Evolutionary conservation across 1,140 invertebrate genomes (phyloP), one percentile per base, ranked within the genome.

Genomic region (Pseudomyrmex dendroicus): DNA sequence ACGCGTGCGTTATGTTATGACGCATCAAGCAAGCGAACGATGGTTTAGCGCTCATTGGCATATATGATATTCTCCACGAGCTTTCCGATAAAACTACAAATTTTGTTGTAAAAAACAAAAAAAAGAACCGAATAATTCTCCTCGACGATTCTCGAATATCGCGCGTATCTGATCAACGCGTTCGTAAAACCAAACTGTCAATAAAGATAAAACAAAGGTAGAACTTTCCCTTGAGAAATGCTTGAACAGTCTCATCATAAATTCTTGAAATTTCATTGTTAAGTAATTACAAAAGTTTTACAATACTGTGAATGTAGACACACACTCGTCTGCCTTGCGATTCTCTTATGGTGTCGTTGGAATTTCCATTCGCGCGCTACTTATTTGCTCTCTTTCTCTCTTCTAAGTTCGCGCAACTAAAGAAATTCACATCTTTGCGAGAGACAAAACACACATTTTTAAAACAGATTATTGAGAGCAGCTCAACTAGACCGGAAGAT

Each of bases 41-140:
- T 46, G 22, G 15, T 67, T 56, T 17, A 1, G 73, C 48, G 46
- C n/a, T 9, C 17, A 76, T 1, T 15, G 22, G 48, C 17, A 76
- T 66, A 66, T 17, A 56, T 35, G 35, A 35, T 35, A 2, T 77
- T 67, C 52, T 66, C 2, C 25, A 17, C 17, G n/a, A 5, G 13
- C 17, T 77, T 77, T 77, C 7, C n/a, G 48, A 25, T 25, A 20
- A 8, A 77, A 67, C 17, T 77, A 25, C n/a, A 12, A 77, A 46
- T 35, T 25, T 25, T 35, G 35, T 35, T 35, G 35, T 35, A 35
- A 35, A 35, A 35, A 12, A n/a, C 8, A 66, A 54, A 77, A 77
- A 67, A 77, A 67, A 67, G 17, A n/a, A 76, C 25, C 67, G 25
- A 17, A 66, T 77, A 77, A 77, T 77, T 77, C 25, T 77, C 54